Evolutionary conservation across 2,888 invertebrate species (phyloP).

Genomic region (Meandrusa payeni): DNA sequence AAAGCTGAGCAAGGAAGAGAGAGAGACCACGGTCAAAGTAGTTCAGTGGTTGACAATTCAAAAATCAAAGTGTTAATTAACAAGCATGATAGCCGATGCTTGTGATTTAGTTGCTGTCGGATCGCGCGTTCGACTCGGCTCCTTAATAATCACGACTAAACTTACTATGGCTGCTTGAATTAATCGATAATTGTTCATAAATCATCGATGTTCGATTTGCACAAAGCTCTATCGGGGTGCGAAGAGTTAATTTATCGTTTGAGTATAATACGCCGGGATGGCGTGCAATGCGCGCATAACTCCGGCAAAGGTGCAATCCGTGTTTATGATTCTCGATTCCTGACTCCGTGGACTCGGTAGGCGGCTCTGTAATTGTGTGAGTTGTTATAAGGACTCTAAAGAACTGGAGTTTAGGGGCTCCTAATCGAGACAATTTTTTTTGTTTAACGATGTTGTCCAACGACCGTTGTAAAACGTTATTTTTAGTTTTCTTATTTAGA

Average conservation of each 20-base stretch:
- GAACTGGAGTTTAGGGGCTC: slow-evolving; percentile 10
- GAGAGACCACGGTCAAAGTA: too few relatives aligned
- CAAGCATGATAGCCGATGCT: slow-evolving; percentile 35
- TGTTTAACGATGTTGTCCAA: background rate
- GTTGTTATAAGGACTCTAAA: slow-evolving; percentile 40
- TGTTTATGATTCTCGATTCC: slow-evolving; percentile 58
- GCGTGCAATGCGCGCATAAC: slow-evolving; percentile 73
- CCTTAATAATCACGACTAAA: slow-evolving; percentile 74
- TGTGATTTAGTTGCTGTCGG: slow-evolving; percentile 57
- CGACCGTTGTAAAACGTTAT: background rate
- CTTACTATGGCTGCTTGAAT: slow-evolving; percentile 79
- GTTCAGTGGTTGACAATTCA: background rate
- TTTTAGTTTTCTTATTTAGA: too few relatives aligned
- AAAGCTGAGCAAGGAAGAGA: too few relatives aligned
- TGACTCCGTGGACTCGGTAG: slow-evolving; percentile 37
- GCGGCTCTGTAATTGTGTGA: slow-evolving; percentile 58
- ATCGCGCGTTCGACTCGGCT: slow-evolving; percentile 50
- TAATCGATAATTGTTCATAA: slow-evolving; percentile 81
- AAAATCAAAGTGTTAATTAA: slow-evolving; percentile 22
- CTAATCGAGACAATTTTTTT: background rate
- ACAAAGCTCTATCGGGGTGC: slow-evolving; percentile 76
- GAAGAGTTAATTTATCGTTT: slow-evolving; percentile 73
- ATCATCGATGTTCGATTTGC: slow-evolving; percentile 78
- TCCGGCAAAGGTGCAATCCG: slow-evolving; percentile 56
- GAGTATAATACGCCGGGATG: slow-evolving; percentile 60